Conservation (phyloP, 2,797 vertebrate genomes). For the Crocidura indochinensis region DNA sequence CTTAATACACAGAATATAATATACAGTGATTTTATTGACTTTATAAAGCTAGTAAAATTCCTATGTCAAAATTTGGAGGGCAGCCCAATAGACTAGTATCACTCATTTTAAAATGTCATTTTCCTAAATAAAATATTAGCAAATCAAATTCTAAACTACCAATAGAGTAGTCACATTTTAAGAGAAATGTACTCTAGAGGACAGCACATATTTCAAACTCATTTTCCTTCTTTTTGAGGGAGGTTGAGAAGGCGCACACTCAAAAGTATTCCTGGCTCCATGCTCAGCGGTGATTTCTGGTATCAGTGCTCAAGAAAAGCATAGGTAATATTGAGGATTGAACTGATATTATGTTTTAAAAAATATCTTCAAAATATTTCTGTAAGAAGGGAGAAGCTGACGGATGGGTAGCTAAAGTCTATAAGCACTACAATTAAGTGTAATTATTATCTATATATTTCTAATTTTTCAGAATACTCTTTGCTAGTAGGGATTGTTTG, state of each 20-base stretch:
- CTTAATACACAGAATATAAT: constrained; percentile 67
- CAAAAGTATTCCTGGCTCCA: too few species aligned
- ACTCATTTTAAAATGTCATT: constrained; percentile 49
- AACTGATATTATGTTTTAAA: too few species aligned
- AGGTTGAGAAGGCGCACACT: too few species aligned
- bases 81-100: constrained; percentile 22
- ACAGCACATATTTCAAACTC: background rate
- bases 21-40: background rate
- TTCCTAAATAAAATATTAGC: constrained; percentile 49
- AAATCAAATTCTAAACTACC: constrained; percentile 38
- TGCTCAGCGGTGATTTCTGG: too few species aligned
- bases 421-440: background rate
- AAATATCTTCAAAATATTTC: too few species aligned
- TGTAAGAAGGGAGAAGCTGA: too few species aligned
- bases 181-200: background rate
- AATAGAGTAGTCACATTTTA: background rate
- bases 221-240: background rate
- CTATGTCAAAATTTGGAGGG: background rate
- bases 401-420: background rate
- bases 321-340: too few species aligned
- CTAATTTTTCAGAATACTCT: constrained; percentile 21
- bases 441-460: background rate
- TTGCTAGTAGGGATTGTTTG: background rate
- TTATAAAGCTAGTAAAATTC: constrained; percentile 58
- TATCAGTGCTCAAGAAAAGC: too few species aligned